These are phyloP conservation scores for Microtus pennsylvanicus DNA, from an alignment of 2,113 vertebrate species.

Conservation along the genomic window DNA sequence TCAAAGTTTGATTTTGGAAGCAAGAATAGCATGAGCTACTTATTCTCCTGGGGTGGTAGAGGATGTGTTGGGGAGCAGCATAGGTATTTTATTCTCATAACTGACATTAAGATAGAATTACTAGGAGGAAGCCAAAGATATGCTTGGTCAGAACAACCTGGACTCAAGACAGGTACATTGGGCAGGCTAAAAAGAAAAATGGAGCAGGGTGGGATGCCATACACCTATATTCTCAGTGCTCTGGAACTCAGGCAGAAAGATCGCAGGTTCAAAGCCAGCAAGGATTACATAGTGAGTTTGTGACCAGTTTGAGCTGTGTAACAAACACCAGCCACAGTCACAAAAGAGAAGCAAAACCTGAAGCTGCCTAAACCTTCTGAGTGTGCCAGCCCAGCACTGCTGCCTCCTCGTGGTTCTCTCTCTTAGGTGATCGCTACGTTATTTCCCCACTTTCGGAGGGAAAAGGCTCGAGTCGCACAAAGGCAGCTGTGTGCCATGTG, in stretches of 20 bases:
- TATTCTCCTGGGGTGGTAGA: neutral
- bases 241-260: neutral
- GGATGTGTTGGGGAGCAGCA: slow-evolving; percentile 20
- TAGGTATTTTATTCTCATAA: slow-evolving; percentile 7
- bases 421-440: no score
- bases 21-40: slow-evolving; percentile 9
- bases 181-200: neutral
- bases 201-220: neutral
- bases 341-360: neutral
- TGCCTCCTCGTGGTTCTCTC: neutral
- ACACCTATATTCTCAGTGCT: neutral
- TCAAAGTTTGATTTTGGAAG: slow-evolving; percentile 37
- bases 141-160: neutral
- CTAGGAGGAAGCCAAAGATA: neutral
- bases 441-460: neutral
- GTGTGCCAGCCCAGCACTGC: neutral
- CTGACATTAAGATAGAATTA: neutral
- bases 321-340: neutral
- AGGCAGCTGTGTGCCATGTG: neutral
- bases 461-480: neutral
- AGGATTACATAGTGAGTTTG: neutral
- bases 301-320: neutral
- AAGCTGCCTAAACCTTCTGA: neutral
- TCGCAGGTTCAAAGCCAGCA: neutral
- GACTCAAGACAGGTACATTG: neutral